phyloP scores from a whole-genome alignment of 2,797 vertebrate genomes.

The Hylomyscus alleni region DNA sequence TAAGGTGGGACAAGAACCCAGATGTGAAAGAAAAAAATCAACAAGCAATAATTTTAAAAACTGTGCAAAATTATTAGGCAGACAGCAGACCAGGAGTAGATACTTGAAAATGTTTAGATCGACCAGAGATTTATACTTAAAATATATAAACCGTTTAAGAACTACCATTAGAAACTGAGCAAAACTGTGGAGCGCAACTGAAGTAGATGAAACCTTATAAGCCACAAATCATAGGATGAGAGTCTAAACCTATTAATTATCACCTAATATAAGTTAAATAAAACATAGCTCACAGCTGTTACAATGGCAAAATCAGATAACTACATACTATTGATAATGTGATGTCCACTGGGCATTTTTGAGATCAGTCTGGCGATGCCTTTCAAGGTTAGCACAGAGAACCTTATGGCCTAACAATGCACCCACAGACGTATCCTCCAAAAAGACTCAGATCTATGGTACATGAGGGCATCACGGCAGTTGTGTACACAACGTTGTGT shows the following conservation, averaged over 20 bases:
- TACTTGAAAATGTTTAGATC: not conserved
- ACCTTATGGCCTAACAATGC: not conserved
- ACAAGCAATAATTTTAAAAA: not conserved
- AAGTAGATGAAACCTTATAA: conserved; percentile 22
- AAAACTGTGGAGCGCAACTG: not conserved
- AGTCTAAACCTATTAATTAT: conserved; percentile 19
- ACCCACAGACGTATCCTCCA: not conserved
- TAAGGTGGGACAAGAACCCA: not conserved
- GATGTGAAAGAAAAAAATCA: conserved; percentile 50
- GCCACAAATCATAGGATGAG: not conserved
- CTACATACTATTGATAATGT: not conserved
- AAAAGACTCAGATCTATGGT: not conserved
- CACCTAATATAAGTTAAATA: conserved; percentile 14
- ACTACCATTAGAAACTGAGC: not conserved
- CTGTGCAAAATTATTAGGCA: conserved; percentile 4
- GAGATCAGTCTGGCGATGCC: not conserved
- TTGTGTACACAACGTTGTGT: too few relatives aligned
- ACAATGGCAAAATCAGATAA: not conserved
- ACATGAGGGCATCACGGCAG: not conserved
- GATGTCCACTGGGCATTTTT: not conserved
- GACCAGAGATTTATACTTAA: not conserved
- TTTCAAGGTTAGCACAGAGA: not conserved
- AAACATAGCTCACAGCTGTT: not conserved
- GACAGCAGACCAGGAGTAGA: not conserved
- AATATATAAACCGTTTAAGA: not conserved